Evolutionary conservation across 2,113 vertebrate genomes (phyloP).

Genomic region (Hyla sarda): DNA sequence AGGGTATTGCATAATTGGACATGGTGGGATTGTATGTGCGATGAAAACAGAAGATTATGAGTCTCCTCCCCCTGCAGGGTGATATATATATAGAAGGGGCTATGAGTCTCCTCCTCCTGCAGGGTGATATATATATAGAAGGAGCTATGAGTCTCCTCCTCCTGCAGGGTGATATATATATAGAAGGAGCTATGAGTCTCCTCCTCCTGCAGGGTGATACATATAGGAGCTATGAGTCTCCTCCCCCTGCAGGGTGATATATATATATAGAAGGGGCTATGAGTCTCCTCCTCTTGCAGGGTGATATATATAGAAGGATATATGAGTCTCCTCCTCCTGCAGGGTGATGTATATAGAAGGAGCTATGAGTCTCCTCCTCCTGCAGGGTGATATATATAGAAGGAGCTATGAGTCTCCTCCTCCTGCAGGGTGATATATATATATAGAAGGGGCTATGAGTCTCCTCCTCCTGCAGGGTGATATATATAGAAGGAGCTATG

Average conservation of each 20-base stretch:
- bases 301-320: not conserved
- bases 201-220: too few relatives aligned
- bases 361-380: not conserved
- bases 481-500: not conserved
- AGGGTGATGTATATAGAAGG: not conserved
- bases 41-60: not conserved
- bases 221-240: too few relatives aligned
- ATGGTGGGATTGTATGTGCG: not conserved
- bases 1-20: not conserved
- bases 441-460: not conserved
- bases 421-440: not conserved
- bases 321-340: not conserved
- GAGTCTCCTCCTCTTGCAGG: not conserved
- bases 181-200: too few relatives aligned
- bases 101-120: not conserved
- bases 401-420: slow-evolving; percentile 4
- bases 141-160: too few relatives aligned
- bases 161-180: too few relatives aligned
- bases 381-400: not conserved
- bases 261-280: too few relatives aligned
- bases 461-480: not conserved
- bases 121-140: not conserved
- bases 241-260: too few relatives aligned
- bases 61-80: not conserved
- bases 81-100: not conserved